Evolutionary conservation across 1,140 invertebrate species (phyloP).

Genomic region (Microvelia longipes): DNA sequence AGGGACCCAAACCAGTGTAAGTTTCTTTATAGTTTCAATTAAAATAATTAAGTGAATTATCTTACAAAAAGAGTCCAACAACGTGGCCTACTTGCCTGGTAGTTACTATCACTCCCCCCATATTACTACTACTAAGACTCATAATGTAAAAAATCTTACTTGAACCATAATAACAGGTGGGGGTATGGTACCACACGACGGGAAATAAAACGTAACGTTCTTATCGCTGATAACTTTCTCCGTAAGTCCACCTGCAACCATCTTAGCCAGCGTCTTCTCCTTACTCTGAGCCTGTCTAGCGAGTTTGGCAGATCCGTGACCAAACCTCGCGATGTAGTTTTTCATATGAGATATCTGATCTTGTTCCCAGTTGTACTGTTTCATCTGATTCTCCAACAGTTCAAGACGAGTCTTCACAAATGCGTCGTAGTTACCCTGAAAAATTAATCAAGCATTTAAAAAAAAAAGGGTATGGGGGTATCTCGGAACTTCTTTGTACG

Average conservation of each 20-base stretch:
- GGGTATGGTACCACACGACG: constrained; percentile 87
- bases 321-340: constrained; percentile 98
- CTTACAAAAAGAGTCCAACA: no score
- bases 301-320: constrained; percentile 95
- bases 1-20: no score
- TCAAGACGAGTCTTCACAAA: constrained; percentile 87
- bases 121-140: no score
- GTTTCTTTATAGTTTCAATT: no score
- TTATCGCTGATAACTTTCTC: constrained; percentile 87
- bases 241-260: constrained; percentile 93
- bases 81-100: no score
- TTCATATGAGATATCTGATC: constrained; percentile 99
- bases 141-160: no score
- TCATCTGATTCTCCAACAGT: constrained; percentile 94
- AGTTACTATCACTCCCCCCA: no score
- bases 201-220: constrained; percentile 86
- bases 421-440: constrained; percentile 80
- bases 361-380: constrained; percentile 99
- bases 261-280: constrained; percentile 97
- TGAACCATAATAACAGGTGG: constrained; percentile 99
- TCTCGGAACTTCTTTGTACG: no score
- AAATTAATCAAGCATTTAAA: no score
- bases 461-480: no score
- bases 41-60: no score
- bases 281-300: constrained; percentile 97